These are phyloP conservation scores for Miltochrista miniata DNA, from an alignment of 2,888 invertebrate genomes.

Conservation along the genomic window DNA sequence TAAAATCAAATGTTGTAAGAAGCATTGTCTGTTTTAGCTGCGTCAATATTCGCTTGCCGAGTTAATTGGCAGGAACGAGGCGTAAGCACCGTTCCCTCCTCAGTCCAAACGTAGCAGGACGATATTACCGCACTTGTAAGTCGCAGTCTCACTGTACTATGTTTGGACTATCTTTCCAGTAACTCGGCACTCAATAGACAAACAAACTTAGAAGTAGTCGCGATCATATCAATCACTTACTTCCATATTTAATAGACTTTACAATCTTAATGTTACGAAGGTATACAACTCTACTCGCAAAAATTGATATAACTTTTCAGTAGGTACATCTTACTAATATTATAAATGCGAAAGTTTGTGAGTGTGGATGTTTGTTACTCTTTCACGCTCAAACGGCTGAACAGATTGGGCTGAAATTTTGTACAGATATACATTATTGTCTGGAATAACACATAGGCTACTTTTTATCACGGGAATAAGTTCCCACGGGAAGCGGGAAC, in stretches of 20 bases:
- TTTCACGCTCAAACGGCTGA: too few relatives aligned
- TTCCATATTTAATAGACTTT: constrained; percentile 48
- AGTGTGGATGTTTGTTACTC: too few relatives aligned
- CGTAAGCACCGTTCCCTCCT: constrained; percentile 53
- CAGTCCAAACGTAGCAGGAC: constrained; percentile 55
- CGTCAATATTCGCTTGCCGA: constrained; percentile 79
- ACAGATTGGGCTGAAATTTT: too few relatives aligned
- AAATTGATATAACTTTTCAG: too few relatives aligned
- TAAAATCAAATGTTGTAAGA: constrained; percentile 38
- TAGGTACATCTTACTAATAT: too few relatives aligned
- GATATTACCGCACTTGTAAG: constrained; percentile 70
- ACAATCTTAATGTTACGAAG: constrained; percentile 34
- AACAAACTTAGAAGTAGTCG: constrained; percentile 34
- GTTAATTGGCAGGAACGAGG: constrained; percentile 74
- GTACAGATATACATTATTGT: too few relatives aligned
- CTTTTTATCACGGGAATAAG: too few relatives aligned
- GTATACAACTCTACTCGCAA: constrained; percentile 33
- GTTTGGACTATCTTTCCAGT: constrained; percentile 60
- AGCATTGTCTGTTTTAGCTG: constrained; percentile 78
- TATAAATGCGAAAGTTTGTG: too few relatives aligned
- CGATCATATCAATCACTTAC: constrained; percentile 51
- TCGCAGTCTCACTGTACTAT: constrained; percentile 52
- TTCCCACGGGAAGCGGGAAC: too few relatives aligned
- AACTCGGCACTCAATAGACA: constrained; percentile 51
- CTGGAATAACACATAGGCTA: too few relatives aligned